phyloP scores from a whole-genome alignment of 2,113 vertebrate genomes.

The Euleptes europaea region DNA sequence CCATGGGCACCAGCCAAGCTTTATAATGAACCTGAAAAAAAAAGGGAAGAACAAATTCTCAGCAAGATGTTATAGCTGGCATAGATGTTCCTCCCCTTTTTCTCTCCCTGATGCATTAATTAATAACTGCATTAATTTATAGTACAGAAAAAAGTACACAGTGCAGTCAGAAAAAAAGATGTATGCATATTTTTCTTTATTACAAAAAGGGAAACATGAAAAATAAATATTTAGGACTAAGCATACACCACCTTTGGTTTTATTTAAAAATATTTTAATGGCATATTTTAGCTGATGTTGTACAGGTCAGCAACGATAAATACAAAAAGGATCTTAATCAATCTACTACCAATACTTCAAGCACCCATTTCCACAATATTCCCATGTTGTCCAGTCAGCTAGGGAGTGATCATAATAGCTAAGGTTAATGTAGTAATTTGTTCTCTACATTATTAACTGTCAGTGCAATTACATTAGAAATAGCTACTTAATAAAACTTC shows the following conservation, averaged over 20 bases:
- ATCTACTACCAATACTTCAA: not conserved
- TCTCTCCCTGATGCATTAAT: too few relatives aligned
- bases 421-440: not conserved
- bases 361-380: not conserved
- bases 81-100: too few relatives aligned
- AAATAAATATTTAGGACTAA: not conserved
- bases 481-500: conserved; percentile 32
- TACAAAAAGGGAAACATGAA: not conserved
- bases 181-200: not conserved
- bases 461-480: conserved; percentile 7
- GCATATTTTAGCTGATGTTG: not conserved
- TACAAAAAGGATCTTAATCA: not conserved
- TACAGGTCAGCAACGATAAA: not conserved
- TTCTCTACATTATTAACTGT: not conserved
- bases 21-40: too few relatives aligned
- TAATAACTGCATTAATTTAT: not conserved
- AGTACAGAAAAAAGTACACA: not conserved
- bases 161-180: not conserved
- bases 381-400: not conserved
- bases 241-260: not conserved
- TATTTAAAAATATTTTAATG: not conserved
- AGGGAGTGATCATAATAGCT: conserved; percentile 14
- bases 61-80: too few relatives aligned
- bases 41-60: too few relatives aligned
- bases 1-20: too few relatives aligned